Evolutionary conservation across 2,113 vertebrate species (phyloP).

Genomic region (Gambusia affinis): DNA sequence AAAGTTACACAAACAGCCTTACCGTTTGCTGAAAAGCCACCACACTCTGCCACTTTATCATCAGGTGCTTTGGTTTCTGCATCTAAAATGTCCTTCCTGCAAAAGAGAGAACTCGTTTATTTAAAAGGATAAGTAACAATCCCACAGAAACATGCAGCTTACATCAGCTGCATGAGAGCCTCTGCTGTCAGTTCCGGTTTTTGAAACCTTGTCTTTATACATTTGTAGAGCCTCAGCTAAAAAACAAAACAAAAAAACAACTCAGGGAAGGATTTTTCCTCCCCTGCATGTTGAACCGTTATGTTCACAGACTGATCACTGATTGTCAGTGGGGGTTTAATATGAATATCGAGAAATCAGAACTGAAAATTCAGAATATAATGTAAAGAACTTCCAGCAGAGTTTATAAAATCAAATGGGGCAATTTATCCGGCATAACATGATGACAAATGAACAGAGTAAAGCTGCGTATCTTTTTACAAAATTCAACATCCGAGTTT

Average conservation of each 20-base stretch:
- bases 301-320: neutral
- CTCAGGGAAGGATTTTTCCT: neutral
- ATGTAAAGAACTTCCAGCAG: neutral
- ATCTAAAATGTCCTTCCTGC: slow-evolving; percentile 43
- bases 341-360: neutral
- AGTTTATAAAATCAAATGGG: neutral
- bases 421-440: neutral
- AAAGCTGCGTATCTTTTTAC: neutral
- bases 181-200: neutral
- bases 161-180: neutral
- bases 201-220: neutral
- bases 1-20: slow-evolving; percentile 3
- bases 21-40: slow-evolving; percentile 31
- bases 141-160: neutral
- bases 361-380: neutral
- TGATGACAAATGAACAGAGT: neutral
- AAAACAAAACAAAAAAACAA: neutral
- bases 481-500: no score
- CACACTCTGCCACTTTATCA: slow-evolving; percentile 3
- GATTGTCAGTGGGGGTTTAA: neutral
- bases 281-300: neutral
- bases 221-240: neutral
- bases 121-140: neutral
- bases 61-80: slow-evolving; percentile 2
- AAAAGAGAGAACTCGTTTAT: slow-evolving; percentile 4